Percentiles rank a stretch among this genome's conserved stretches.
These are phyloP conservation scores for Oriolus oriolus DNA, from an alignment of 2,113 vertebrate genomes.

Conservation along the genomic window DNA sequence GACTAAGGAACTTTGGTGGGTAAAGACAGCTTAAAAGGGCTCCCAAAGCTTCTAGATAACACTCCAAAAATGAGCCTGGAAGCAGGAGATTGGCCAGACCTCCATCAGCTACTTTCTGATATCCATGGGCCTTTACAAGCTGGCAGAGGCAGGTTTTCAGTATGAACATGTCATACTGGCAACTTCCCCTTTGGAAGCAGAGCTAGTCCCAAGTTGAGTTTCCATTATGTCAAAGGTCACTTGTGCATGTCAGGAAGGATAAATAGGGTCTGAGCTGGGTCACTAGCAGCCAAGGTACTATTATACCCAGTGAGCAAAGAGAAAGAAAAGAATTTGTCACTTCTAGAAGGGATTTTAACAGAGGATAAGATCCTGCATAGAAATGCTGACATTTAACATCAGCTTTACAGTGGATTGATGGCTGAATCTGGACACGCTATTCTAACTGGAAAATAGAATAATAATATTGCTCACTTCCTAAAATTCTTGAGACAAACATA, in stretches of 20 bases:
- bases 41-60: background rate
- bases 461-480: background rate
- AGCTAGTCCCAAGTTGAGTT: background rate
- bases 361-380: background rate
- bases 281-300: background rate
- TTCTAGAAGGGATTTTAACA: background rate
- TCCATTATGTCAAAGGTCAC: background rate
- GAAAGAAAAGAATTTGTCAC: background rate
- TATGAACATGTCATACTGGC: accelerated
- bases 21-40: background rate
- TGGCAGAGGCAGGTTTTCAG: background rate
- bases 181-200: background rate
- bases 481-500: background rate
- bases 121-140: background rate
- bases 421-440: background rate
- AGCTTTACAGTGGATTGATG: background rate
- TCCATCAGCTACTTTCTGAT: background rate
- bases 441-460: background rate
- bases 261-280: background rate
- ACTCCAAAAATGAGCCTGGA: background rate
- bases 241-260: background rate
- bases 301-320: background rate
- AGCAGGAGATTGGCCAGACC: background rate
- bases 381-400: background rate
- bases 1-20: background rate